A percentile compares a stretch with the other conserved stretches of the same genome.
These are phyloP conservation scores for Ciconia boyciana DNA, from an alignment of 2,113 vertebrate species.

Conservation along the genomic window DNA sequence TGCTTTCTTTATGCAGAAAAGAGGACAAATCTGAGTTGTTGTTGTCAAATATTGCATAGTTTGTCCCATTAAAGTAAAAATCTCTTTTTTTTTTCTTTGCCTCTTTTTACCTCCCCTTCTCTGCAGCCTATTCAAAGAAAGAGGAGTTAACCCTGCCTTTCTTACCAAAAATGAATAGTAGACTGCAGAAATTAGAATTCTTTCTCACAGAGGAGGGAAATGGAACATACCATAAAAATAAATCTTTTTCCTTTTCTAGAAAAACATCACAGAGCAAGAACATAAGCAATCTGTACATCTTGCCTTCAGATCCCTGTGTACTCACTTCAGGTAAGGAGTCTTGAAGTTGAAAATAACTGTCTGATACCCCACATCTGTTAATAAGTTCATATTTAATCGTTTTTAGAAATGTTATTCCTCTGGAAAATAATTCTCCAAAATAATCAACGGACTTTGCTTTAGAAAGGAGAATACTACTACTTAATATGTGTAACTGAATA, in stretches of 20 bases:
- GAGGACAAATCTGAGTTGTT: background rate
- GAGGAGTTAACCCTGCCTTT: background rate
- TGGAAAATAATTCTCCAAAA: background rate
- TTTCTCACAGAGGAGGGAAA: slow-evolving; percentile 3
- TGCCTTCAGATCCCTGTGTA: slow-evolving; percentile 92
- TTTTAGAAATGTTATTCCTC: background rate
- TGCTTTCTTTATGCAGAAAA: background rate
- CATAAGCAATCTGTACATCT: slow-evolving; percentile 89
- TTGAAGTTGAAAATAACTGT: background rate
- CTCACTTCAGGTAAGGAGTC: slow-evolving; percentile 89
- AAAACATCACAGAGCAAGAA: slow-evolving; percentile 89
- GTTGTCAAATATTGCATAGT: background rate
- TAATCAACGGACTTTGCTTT: background rate
- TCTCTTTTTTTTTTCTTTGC: background rate
- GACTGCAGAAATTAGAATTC: background rate
- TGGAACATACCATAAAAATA: background rate
- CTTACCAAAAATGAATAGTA: slow-evolving; percentile 16
- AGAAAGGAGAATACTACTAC: background rate
- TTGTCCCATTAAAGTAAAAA: background rate
- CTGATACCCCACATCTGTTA: background rate
- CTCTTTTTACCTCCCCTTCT: background rate
- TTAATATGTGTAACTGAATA: background rate
- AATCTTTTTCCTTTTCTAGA: slow-evolving; percentile 76
- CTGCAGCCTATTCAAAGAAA: background rate
- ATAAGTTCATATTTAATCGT: background rate